A percentile compares a stretch with the other conserved stretches of the same genome.
Evolutionary conservation across 1,140 invertebrate genomes (phyloP).

Genomic region (Kradibia gibbosae): DNA sequence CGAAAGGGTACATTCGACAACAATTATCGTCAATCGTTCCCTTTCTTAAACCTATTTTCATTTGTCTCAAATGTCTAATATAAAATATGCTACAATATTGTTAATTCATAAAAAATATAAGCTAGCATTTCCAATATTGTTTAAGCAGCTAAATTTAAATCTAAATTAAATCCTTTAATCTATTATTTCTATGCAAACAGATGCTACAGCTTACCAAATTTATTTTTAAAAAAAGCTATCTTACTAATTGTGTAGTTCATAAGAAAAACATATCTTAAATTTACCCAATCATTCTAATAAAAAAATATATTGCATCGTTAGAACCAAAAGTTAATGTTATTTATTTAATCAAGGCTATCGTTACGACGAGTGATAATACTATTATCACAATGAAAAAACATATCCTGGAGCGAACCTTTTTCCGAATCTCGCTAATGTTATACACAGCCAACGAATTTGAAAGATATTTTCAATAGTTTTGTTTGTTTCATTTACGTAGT

Average conservation of each 20-base stretch:
- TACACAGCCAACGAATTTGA: constrained; percentile 52
- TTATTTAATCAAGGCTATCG: constrained; percentile 10
- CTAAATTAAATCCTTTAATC: background rate
- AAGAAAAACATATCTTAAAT: background rate
- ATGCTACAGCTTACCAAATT: background rate
- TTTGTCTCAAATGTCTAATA: too few relatives aligned
- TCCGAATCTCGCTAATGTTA: constrained; percentile 45
- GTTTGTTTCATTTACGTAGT: constrained; percentile 35
- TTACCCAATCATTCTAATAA: background rate
- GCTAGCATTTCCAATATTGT: background rate
- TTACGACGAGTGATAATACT: background rate
- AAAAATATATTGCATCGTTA: constrained; percentile 6
- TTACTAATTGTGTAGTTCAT: background rate
- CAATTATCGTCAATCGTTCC: too few relatives aligned
- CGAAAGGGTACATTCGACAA: too few relatives aligned
- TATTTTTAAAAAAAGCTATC: background rate
- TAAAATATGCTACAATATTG: background rate
- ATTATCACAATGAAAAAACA: constrained; percentile 42
- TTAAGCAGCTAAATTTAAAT: constrained; percentile 2
- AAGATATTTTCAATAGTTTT: constrained; percentile 41
- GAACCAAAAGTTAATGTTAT: background rate
- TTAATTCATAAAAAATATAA: background rate
- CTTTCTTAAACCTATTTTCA: too few relatives aligned
- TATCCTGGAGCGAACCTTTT: constrained; percentile 36
- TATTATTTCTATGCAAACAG: background rate